Conservation (phyloP, 2,113 vertebrate genomes). For the Callipepla californica region DNA sequence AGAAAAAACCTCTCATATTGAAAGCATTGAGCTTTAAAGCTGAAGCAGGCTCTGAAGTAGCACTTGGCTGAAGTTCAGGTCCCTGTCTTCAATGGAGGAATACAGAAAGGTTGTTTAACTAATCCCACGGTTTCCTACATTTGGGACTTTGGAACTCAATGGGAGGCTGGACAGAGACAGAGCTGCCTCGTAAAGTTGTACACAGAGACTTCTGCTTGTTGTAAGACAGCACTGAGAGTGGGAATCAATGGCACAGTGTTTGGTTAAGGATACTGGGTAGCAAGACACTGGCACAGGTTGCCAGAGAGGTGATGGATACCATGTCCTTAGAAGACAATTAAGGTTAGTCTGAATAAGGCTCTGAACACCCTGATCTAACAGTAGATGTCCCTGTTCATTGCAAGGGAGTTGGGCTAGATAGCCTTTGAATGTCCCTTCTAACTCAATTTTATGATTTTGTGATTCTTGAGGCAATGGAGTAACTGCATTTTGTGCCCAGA, state of each 20-base stretch:
- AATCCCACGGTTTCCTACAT: not conserved
- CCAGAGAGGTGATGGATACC: too few species aligned
- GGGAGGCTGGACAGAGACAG: not conserved
- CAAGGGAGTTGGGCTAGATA: too few species aligned
- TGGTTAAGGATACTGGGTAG: too few species aligned
- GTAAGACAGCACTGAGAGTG: too few species aligned
- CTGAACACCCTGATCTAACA: too few species aligned
- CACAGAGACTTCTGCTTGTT: not conserved
- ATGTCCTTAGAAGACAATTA: too few species aligned
- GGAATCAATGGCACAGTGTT: too few species aligned
- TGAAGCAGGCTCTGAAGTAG: not conserved
- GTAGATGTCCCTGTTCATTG: too few species aligned
- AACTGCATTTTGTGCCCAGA: not conserved
- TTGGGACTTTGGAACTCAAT: not conserved
- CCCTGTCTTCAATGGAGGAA: not conserved
- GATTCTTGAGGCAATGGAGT: not conserved
- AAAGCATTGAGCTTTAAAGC: rapidly evolving
- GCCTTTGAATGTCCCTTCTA: too few species aligned
- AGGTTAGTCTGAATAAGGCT: too few species aligned
- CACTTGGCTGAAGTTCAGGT: not conserved
- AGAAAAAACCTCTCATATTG: not conserved
- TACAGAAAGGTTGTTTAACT: not conserved
- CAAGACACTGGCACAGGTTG: too few species aligned
- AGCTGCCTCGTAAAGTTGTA: not conserved
- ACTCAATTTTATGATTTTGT: too few species aligned